Conservation (phyloP, 2,797 vertebrate genomes). For the Trachops cirrhosus region DNA sequence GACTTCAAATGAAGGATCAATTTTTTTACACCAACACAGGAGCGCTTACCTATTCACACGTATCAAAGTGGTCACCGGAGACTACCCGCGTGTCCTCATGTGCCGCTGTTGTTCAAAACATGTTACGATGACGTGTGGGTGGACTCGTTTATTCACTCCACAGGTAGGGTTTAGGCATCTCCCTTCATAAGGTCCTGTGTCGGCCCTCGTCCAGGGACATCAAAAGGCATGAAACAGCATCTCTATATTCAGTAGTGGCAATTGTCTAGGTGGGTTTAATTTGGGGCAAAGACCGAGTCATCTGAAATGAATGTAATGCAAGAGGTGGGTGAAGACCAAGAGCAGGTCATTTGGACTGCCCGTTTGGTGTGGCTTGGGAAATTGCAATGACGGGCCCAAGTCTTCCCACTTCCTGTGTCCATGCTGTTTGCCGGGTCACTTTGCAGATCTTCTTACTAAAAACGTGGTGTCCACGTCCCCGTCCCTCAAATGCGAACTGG, state of each 20-base stretch:
- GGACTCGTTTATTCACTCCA: not conserved
- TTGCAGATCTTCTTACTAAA: not conserved
- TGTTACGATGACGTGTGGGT: not conserved
- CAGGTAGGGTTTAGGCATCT: not conserved
- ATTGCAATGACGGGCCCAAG: not conserved
- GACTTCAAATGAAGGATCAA: not conserved
- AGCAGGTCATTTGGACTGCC: not conserved
- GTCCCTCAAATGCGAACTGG: not conserved
- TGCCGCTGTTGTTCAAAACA: not conserved
- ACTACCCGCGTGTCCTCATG: not conserved
- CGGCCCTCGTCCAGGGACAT: not conserved
- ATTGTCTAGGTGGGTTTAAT: not conserved
- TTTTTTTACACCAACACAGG: not conserved
- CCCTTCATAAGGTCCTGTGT: not conserved
- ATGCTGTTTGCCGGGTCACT: not conserved
- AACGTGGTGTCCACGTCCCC: not conserved
- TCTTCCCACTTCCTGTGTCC: not conserved
- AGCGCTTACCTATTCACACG: not conserved
- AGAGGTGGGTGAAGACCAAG: not conserved
- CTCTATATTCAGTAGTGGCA: not conserved
- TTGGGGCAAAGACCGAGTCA: not conserved
- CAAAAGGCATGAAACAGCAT: not conserved
- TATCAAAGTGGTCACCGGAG: not conserved
- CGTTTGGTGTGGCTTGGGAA: not conserved
- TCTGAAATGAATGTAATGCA: not conserved